Evolutionary conservation across 1,140 invertebrate species (phyloP).

Genomic region (Apis dorsata): DNA sequence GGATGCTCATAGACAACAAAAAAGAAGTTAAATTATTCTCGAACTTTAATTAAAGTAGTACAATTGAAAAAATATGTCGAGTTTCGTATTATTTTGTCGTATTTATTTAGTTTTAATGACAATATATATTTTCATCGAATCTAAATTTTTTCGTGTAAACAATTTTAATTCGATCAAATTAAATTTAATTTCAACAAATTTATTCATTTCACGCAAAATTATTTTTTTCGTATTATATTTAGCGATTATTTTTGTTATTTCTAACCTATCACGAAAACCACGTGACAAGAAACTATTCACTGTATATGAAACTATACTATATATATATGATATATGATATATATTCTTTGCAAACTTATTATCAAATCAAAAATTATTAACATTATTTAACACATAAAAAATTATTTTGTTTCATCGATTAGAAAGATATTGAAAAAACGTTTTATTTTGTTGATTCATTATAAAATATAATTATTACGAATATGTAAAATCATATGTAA

Average conservation of each 20-base stretch:
- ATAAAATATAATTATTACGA: background rate
- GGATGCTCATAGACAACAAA: background rate
- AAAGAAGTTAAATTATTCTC: conserved; percentile 55
- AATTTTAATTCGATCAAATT: background rate
- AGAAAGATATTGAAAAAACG: too few species aligned
- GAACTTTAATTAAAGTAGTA: conserved; percentile 50
- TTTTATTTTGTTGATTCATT: background rate
- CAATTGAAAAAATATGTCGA: conserved; percentile 34
- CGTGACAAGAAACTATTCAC: background rate
- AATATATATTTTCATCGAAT: background rate
- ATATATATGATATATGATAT: too few species aligned
- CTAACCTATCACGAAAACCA: background rate
- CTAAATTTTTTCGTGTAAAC: background rate
- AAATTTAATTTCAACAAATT: too few species aligned
- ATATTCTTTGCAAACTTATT: too few species aligned
- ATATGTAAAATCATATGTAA: background rate
- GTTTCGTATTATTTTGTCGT: conserved; percentile 22
- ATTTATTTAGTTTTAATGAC: conserved; percentile 3
- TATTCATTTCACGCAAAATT: background rate
- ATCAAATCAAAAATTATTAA: too few species aligned
- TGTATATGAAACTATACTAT: too few species aligned
- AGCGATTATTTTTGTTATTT: background rate
- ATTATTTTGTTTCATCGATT: too few species aligned
- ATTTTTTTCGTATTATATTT: background rate
- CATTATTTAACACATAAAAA: too few species aligned